Evolutionary conservation across 2,113 vertebrate species (phyloP).

Genomic region (Aix galericulata): DNA sequence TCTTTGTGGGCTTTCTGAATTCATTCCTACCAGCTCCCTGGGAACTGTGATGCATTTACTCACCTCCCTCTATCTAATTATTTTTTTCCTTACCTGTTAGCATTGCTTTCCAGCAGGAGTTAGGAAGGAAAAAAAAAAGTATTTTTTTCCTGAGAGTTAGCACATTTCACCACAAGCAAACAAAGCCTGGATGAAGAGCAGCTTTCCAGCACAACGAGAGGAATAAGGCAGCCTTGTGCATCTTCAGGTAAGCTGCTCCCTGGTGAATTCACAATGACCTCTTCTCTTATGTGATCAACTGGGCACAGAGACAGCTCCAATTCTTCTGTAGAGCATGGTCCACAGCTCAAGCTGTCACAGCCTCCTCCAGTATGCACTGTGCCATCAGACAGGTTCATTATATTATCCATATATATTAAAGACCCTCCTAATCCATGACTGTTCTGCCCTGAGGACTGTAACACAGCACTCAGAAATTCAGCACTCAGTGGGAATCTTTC

Average conservation of each 20-base stretch:
- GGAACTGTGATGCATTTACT: neutral
- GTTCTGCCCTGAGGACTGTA: neutral
- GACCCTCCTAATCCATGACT: neutral
- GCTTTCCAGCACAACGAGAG: neutral
- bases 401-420: neutral
- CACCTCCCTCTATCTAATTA: neutral
- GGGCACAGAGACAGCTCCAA: neutral
- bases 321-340: neutral
- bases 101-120: neutral
- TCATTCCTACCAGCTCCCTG: neutral
- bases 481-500: neutral
- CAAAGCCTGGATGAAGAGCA: neutral
- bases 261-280: rapidly evolving
- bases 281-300: neutral
- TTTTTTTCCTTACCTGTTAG: neutral
- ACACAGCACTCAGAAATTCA: neutral
- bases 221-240: neutral
- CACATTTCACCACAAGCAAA: neutral
- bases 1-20: neutral
- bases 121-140: neutral
- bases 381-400: neutral
- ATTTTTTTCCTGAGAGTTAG: neutral
- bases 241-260: neutral
- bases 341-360: neutral
- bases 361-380: neutral